Evolutionary conservation across 2,113 vertebrate species (phyloP).

Genomic region (Cynoglossus semilaevis): DNA sequence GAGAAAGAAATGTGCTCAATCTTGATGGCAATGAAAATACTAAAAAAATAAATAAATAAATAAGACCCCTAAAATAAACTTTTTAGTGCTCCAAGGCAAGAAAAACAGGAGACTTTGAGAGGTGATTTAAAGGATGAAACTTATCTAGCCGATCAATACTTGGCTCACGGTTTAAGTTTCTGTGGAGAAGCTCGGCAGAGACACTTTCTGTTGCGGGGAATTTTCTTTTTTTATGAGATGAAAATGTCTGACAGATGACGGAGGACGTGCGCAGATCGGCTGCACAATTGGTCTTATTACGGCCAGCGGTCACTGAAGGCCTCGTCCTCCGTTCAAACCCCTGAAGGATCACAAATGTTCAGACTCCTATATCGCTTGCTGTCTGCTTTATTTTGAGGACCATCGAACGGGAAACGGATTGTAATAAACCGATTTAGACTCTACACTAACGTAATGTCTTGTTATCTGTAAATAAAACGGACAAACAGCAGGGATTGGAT

Average conservation of each 20-base stretch:
- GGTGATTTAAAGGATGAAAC: slow-evolving; percentile 39
- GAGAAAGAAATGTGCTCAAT: background rate
- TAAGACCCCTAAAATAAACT: background rate
- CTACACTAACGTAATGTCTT: slow-evolving; percentile 1
- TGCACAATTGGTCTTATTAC: slow-evolving; percentile 17
- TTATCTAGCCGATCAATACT: slow-evolving; percentile 46
- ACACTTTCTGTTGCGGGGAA: background rate
- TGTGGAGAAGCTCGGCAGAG: slow-evolving; percentile 4
- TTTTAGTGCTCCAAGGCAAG: background rate
- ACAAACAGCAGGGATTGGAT: background rate
- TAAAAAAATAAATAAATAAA: background rate
- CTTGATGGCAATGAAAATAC: background rate
- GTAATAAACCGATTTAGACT: slow-evolving; percentile 4
- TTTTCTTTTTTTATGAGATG: slow-evolving; percentile 24
- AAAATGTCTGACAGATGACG: slow-evolving; percentile 19
- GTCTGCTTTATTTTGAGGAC: background rate
- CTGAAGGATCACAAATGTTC: slow-evolving; percentile 3
- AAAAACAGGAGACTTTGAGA: slow-evolving; percentile 2
- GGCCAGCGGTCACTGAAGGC: slow-evolving; percentile 11
- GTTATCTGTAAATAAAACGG: background rate
- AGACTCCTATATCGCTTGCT: slow-evolving; percentile 5
- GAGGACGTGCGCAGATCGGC: slow-evolving; percentile 7
- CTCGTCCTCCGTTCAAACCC: slow-evolving; percentile 32
- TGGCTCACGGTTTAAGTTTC: slow-evolving; percentile 20
- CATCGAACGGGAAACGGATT: slow-evolving; percentile 8